Conservation (phyloP, 2,113 vertebrate species). For the Lichenostomus cassidix region DNA sequence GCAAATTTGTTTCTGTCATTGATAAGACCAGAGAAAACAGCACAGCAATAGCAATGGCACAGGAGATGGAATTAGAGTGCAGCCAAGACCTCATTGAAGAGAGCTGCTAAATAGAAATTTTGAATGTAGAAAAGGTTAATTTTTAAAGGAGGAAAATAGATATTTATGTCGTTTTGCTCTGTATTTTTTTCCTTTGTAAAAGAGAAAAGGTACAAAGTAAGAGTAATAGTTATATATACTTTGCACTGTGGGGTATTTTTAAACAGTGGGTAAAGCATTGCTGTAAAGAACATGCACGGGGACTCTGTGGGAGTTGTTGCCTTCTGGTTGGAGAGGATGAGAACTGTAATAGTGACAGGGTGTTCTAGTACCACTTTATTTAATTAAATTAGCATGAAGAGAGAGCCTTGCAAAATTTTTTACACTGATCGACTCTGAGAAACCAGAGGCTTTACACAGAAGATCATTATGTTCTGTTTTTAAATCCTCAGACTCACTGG, state of each 20-base stretch:
- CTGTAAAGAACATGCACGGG: neutral
- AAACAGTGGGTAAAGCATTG: neutral
- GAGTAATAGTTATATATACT: neutral
- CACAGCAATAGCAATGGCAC: neutral
- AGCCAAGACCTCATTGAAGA: neutral
- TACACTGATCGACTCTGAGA: neutral
- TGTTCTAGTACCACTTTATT: slow-evolving; percentile 36
- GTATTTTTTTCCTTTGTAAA: neutral
- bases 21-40: neutral
- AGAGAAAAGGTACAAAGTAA: neutral
- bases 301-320: slow-evolving; percentile 17
- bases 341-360: neutral
- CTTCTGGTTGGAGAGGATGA: slow-evolving; percentile 5
- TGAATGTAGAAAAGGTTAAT: neutral
- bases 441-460: neutral
- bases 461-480: neutral
- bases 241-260: neutral
- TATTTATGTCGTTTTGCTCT: neutral
- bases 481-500: neutral
- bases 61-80: neutral
- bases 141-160: neutral
- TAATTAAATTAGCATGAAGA: slow-evolving; percentile 48
- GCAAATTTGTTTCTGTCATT: slow-evolving; percentile 42
- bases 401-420: neutral
- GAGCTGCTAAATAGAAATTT: neutral